These are phyloP conservation scores for Myopa tessellatipennis DNA, from an alignment of 2,888 invertebrate genomes.

Conservation along the genomic window DNA sequence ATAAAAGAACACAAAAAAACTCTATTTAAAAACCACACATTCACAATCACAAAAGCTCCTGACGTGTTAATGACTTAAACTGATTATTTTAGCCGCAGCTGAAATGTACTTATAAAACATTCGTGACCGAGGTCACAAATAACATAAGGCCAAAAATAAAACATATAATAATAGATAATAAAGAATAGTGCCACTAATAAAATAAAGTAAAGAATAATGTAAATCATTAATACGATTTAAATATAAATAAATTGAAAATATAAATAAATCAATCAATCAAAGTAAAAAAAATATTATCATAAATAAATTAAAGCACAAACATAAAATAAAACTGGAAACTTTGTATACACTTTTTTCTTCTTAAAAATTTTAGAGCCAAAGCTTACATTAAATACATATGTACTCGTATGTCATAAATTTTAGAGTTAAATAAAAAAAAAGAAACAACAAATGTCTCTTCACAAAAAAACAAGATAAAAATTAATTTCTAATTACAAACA, in stretches of 20 bases:
- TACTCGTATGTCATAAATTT: too few species aligned
- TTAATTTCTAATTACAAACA: slow-evolving; percentile 50
- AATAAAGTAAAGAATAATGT: too few species aligned
- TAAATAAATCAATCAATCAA: not conserved
- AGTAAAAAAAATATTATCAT: slow-evolving; percentile 41
- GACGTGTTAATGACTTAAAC: slow-evolving; percentile 38
- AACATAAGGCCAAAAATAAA: too few species aligned
- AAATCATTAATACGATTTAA: too few species aligned
- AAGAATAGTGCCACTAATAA: too few species aligned
- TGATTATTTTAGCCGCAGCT: slow-evolving; percentile 40
- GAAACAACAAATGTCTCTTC: too few species aligned
- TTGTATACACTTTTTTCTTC: not conserved
- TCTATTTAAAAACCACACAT: slow-evolving; percentile 18
- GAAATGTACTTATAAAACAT: slow-evolving; percentile 47
- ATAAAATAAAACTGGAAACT: not conserved
- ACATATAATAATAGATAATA: too few species aligned
- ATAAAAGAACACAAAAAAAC: not conserved
- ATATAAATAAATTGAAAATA: not conserved
- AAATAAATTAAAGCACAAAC: slow-evolving; percentile 31
- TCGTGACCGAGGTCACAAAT: slow-evolving; percentile 38
- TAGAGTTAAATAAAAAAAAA: too few species aligned
- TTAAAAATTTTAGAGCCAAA: not conserved
- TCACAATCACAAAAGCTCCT: slow-evolving; percentile 25
- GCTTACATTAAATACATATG: too few species aligned
- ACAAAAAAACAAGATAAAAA: too few species aligned